Evolutionary conservation across 2,888 invertebrate species (phyloP).

Genomic region (Lithophane leautieri): DNA sequence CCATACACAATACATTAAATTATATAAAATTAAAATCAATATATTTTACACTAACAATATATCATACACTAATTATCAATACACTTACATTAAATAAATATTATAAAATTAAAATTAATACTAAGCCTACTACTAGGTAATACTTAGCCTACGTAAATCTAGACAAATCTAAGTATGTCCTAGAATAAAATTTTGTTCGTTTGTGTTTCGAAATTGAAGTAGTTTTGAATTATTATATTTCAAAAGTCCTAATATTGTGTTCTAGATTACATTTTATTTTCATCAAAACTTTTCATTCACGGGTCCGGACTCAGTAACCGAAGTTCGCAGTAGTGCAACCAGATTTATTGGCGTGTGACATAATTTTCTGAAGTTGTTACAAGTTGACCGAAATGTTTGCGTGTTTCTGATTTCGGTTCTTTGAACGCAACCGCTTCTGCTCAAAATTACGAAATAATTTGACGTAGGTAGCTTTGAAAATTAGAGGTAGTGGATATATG

Average conservation of each 20-base stretch:
- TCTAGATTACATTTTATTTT: background rate
- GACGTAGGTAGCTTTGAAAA: conserved; percentile 58
- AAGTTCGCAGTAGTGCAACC: conserved; percentile 20
- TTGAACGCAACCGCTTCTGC: conserved; percentile 44
- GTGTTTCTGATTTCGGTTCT: conserved; percentile 66
- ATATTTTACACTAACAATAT: no score
- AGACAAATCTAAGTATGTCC: background rate
- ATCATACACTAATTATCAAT: no score
- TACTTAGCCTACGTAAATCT: background rate
- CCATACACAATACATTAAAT: no score
- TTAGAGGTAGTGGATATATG: conserved; percentile 33
- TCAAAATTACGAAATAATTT: conserved; percentile 61
- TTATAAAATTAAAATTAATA: no score
- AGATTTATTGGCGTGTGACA: conserved; percentile 46
- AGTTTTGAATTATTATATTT: background rate
- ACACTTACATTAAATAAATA: no score
- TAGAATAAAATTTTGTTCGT: background rate
- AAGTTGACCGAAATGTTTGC: conserved; percentile 62
- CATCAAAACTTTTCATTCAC: background rate
- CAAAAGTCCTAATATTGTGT: no score
- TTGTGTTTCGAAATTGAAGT: no score
- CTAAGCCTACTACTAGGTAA: no score
- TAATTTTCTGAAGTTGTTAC: conserved; percentile 55
- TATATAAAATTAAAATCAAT: no score
- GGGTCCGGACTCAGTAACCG: conserved; percentile 2